Evolutionary conservation across 2,888 invertebrate genomes (phyloP).

Genomic region (Andrena haemorrhoa): DNA sequence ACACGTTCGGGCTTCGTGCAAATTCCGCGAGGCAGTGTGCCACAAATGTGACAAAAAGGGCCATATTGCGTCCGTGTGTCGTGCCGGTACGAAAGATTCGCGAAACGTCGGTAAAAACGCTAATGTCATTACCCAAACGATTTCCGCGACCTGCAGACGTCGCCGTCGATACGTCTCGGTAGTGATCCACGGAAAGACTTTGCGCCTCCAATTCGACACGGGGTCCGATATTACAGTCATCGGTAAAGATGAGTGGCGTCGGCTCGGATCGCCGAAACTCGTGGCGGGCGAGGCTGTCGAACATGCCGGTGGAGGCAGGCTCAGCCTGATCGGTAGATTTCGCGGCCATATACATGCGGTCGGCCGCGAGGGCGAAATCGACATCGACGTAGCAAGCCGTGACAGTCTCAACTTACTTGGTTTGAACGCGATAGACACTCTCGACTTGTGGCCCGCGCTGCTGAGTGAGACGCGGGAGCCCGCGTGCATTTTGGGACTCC

Average conservation of each 20-base stretch:
- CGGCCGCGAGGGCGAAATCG: background rate
- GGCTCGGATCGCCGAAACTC: background rate
- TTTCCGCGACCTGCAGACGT: background rate
- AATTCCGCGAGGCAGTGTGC: conserved; percentile 7
- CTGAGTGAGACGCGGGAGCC: background rate
- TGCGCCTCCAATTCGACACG: background rate
- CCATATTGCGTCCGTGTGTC: conserved; percentile 7
- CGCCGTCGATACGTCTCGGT: background rate
- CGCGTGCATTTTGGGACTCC: background rate
- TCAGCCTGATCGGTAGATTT: conserved; percentile 1
- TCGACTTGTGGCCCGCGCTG: background rate
- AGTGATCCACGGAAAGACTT: background rate
- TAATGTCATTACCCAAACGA: background rate
- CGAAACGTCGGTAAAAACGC: background rate
- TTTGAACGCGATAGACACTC: background rate
- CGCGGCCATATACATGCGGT: background rate
- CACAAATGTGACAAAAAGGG: conserved; percentile 2
- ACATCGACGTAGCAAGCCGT: conserved; percentile 4
- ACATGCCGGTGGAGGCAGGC: background rate
- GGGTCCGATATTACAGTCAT: conserved; percentile 8
- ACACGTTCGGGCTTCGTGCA: background rate
- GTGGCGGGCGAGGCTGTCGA: background rate
- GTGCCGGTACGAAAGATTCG: background rate
- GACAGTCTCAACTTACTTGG: background rate
- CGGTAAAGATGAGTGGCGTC: background rate